These are phyloP conservation scores for Eurystomus gularis DNA, from an alignment of 2,113 vertebrate genomes.

Conservation along the genomic window DNA sequence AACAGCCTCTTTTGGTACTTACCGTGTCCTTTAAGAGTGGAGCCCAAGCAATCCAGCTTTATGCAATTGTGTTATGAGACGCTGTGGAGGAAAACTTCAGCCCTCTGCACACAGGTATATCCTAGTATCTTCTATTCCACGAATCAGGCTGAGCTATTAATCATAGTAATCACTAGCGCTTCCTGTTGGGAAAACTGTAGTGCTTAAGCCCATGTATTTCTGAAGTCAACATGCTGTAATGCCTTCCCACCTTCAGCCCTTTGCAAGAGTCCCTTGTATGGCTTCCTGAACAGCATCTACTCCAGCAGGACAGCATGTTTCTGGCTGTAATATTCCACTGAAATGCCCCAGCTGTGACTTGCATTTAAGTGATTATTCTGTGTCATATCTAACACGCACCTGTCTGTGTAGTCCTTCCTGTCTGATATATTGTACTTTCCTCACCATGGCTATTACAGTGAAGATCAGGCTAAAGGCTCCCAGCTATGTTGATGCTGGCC, in stretches of 20 bases:
- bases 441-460: rapidly evolving
- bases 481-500: neutral
- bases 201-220: neutral
- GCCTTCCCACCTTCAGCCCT: neutral
- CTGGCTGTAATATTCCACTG: neutral
- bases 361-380: neutral
- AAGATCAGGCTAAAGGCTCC: neutral
- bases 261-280: neutral
- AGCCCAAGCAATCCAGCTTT: neutral
- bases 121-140: neutral
- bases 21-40: neutral
- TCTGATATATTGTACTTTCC: neutral
- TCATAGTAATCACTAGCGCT: neutral
- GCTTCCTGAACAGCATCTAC: neutral
- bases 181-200: neutral
- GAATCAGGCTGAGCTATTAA: neutral
- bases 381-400: neutral
- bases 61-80: neutral
- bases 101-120: neutral
- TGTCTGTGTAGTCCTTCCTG: neutral
- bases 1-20: neutral
- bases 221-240: neutral
- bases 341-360: neutral
- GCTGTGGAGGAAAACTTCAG: slow-evolving; percentile 49
- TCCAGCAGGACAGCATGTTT: neutral